These are phyloP conservation scores for Nylanderia fulva DNA, from an alignment of 1,140 invertebrate genomes.

Conservation along the genomic window DNA sequence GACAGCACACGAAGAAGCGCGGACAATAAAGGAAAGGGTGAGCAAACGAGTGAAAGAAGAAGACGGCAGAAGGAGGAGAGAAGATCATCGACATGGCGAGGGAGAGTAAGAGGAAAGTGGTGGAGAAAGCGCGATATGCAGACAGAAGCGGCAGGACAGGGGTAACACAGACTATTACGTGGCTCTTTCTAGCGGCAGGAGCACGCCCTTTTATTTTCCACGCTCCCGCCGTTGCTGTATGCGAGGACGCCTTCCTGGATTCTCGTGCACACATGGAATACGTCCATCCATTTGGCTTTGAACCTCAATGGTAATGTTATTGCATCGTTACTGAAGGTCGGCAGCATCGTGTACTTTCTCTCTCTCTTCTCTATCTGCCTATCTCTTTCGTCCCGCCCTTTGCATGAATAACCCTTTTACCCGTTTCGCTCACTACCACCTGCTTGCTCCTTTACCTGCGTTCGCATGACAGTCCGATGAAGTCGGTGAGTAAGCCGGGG, in stretches of 20 bases:
- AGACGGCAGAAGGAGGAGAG: conserved; percentile 30
- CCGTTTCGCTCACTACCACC: conserved; percentile 39
- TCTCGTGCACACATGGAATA: conserved; percentile 69
- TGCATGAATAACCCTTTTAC: conserved; percentile 52
- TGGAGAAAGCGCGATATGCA: conserved; percentile 13
- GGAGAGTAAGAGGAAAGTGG: conserved; percentile 33
- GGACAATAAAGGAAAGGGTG: conserved; percentile 10
- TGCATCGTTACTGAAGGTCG: conserved; percentile 78
- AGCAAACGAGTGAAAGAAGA: conserved; percentile 21
- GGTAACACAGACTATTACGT: conserved; percentile 74
- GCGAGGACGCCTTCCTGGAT: conserved; percentile 50
- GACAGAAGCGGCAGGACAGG: conserved; percentile 62
- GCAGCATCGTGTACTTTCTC: conserved; percentile 33
- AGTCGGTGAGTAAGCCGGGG: conserved; percentile 15
- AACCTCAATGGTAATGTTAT: conserved; percentile 80
- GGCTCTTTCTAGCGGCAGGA: conserved; percentile 68
- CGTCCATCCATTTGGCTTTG: conserved; percentile 80
- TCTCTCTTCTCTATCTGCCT: background rate
- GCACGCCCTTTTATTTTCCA: conserved; percentile 75
- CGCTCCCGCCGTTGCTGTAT: conserved; percentile 36
- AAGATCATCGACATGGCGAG: conserved; percentile 44
- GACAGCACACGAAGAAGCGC: background rate
- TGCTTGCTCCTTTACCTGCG: conserved; percentile 41
- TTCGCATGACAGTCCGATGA: background rate
- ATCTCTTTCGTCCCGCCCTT: conserved; percentile 38